A percentile compares a stretch with the other conserved stretches of the same genome.
Evolutionary conservation across 1,140 invertebrate species (phyloP).

Genomic region (Leptestheria dahalacensis): DNA sequence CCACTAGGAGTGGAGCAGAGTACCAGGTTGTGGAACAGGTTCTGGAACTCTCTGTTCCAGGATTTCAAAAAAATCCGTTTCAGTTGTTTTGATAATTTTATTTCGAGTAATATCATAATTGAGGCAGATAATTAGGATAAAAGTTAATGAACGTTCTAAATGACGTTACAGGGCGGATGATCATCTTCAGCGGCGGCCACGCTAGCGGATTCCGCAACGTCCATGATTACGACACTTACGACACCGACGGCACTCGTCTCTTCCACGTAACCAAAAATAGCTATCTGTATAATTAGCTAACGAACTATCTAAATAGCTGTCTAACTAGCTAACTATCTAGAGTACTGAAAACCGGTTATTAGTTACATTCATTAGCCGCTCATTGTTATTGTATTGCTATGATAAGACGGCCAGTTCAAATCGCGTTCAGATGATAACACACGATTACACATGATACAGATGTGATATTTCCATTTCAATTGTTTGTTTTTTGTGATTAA

Average conservation of each 20-base stretch:
- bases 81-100: no score
- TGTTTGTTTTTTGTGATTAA: no score
- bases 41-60: no score
- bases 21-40: no score
- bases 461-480: conserved; percentile 9
- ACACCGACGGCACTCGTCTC: conserved; percentile 41
- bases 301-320: no score
- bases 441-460: background rate
- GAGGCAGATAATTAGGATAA: no score
- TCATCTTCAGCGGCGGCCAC: conserved; percentile 43
- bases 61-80: no score
- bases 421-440: background rate
- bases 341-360: no score
- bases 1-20: no score
- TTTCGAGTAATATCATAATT: background rate
- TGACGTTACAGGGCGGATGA: conserved; percentile 34
- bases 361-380: no score
- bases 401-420: background rate
- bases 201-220: conserved; percentile 39
- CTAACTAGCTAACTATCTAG: no score
- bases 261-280: conserved; percentile 36
- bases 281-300: conserved; percentile 15
- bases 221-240: conserved; percentile 41
- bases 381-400: no score
- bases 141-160: background rate